A percentile compares a stretch with the other conserved stretches of the same genome.
Evolutionary conservation across 2,113 vertebrate genomes (phyloP).

Genomic region (Rhea americana): DNA sequence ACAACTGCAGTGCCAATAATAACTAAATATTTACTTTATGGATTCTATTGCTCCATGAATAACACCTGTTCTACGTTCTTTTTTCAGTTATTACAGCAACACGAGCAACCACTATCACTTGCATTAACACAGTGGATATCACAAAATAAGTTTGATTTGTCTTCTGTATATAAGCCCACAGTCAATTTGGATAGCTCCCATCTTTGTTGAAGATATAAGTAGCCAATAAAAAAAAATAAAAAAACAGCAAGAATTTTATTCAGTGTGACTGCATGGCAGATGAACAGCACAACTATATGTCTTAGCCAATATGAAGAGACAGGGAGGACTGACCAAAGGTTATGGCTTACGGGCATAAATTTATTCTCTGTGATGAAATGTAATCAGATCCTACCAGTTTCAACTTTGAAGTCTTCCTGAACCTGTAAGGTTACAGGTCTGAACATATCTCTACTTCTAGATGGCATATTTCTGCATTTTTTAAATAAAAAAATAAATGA

Average conservation of each 20-base stretch:
- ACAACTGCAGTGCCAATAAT: background rate
- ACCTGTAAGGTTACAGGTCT: conserved; percentile 68
- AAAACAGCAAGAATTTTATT: conserved; percentile 29
- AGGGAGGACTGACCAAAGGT: conserved; percentile 66
- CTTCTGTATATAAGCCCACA: background rate
- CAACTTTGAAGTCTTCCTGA: conserved; percentile 76
- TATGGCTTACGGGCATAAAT: conserved; percentile 69
- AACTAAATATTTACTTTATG: background rate
- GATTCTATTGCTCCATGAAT: background rate
- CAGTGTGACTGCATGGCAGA: conserved; percentile 30
- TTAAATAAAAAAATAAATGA: background rate
- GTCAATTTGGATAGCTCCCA: background rate
- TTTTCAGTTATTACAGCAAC: background rate
- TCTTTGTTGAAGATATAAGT: background rate
- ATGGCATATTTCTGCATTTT: conserved; percentile 38
- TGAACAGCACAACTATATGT: background rate
- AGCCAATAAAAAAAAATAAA: conserved; percentile 17
- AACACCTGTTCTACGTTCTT: background rate
- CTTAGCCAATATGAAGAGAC: conserved; percentile 49
- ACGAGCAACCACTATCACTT: background rate
- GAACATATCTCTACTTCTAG: conserved; percentile 60
- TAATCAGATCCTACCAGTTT: conserved; percentile 74
- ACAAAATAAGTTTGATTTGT: background rate
- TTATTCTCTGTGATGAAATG: conserved; percentile 66
- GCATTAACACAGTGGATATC: background rate